These are phyloP conservation scores for Gila orcuttii DNA, from an alignment of 2,113 vertebrate genomes.

Conservation along the genomic window DNA sequence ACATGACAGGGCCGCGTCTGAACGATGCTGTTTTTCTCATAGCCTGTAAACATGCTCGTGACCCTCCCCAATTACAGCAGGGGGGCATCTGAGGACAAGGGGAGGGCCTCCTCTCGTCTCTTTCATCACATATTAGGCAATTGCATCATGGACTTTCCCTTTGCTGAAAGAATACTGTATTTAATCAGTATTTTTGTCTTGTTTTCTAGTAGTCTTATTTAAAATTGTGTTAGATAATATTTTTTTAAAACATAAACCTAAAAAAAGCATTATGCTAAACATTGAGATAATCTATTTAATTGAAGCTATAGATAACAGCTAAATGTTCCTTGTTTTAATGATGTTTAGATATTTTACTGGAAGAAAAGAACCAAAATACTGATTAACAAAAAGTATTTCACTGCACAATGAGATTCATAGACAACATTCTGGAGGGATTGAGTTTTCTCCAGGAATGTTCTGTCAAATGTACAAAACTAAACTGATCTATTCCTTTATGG, in stretches of 20 bases:
- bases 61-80: background rate
- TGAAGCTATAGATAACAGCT: background rate
- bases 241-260: background rate
- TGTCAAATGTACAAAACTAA: background rate
- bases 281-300: background rate
- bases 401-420: background rate
- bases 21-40: slow-evolving; percentile 3
- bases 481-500: background rate
- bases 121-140: background rate
- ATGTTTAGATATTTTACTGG: background rate
- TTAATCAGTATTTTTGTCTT: background rate
- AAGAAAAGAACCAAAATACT: background rate
- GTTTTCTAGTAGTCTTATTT: background rate
- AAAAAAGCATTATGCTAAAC: background rate
- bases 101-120: background rate
- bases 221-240: background rate
- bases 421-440: background rate
- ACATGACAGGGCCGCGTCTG: background rate
- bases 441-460: background rate
- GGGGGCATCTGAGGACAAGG: slow-evolving; percentile 23
- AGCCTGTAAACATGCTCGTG: slow-evolving; percentile 3
- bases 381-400: background rate
- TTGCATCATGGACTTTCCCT: background rate
- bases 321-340: background rate
- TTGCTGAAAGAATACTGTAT: background rate